Percentiles rank a stretch among this genome's conserved stretches.
Evolutionary conservation across 2,113 vertebrate genomes (phyloP).

Genomic region (Furnarius figulus): DNA sequence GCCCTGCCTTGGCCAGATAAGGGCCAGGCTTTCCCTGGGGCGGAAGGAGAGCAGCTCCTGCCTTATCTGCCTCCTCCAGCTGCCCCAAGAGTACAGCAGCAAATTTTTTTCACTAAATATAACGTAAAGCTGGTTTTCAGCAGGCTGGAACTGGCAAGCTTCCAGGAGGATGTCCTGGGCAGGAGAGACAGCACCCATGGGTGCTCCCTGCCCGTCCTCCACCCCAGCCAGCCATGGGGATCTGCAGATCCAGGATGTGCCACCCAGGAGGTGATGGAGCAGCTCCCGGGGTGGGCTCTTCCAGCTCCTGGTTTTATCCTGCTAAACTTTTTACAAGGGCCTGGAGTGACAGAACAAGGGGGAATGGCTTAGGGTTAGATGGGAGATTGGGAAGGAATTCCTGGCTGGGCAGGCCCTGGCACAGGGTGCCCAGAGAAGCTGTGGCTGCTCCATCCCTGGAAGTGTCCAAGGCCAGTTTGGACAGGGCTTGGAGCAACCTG

Average conservation of each 20-base stretch:
- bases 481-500: fast-evolving
- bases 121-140: background rate
- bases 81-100: fast-evolving
- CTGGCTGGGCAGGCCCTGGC: background rate
- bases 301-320: background rate
- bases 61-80: constrained; percentile 35
- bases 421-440: background rate
- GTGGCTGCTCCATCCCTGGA: background rate
- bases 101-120: background rate
- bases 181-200: background rate
- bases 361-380: too few relatives aligned
- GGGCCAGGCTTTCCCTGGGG: background rate
- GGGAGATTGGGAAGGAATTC: background rate
- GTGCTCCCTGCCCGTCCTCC: background rate
- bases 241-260: fast-evolving
- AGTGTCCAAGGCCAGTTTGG: background rate
- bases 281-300: background rate
- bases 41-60: background rate
- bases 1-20: background rate
- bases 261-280: background rate
- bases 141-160: background rate
- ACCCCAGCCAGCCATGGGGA: background rate
- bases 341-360: background rate
- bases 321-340: background rate
- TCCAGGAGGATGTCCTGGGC: background rate